A percentile compares a stretch with the other conserved stretches of the same genome.
Evolutionary conservation across 1,140 invertebrate genomes (phyloP).

Genomic region (Drosophila subpulchrella): DNA sequence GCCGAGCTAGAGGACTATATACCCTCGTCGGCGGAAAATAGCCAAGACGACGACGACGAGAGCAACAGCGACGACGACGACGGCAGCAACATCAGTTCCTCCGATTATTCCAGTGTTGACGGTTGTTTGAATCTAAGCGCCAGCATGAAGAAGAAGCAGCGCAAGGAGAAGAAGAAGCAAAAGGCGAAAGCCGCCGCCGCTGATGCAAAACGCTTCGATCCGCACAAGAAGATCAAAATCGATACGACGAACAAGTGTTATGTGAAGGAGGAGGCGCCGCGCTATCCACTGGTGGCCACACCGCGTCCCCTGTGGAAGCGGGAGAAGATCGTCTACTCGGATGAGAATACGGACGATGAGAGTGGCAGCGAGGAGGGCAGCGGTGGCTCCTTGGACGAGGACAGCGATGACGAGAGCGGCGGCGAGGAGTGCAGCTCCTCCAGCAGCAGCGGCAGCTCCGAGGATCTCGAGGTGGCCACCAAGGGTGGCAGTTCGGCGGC

Average conservation of each 20-base stretch:
- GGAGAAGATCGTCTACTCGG: conserved; percentile 79
- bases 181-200: conserved; percentile 61
- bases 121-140: conserved; percentile 63
- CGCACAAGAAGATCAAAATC: conserved; percentile 83
- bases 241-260: conserved; percentile 82
- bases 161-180: conserved; percentile 76
- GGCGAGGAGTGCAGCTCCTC: conserved; percentile 60
- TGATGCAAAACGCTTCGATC: conserved; percentile 67
- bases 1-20: conserved; percentile 83
- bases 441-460: conserved; percentile 54
- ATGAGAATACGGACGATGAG: conserved; percentile 79
- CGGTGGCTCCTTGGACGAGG: conserved; percentile 59
- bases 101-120: conserved; percentile 72
- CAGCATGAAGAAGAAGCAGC: conserved; percentile 84
- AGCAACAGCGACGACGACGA: conserved; percentile 31
- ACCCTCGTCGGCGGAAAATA: conserved; percentile 78
- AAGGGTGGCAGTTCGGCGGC: background rate
- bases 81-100: conserved; percentile 52
- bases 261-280: conserved; percentile 86
- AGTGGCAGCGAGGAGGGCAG: conserved; percentile 64
- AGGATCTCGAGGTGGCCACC: conserved; percentile 26
- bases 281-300: conserved; percentile 86
- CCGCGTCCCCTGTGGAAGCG: conserved; percentile 86
- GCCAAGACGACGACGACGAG: conserved; percentile 29
- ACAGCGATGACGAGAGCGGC: conserved; percentile 68